phyloP scores from a whole-genome alignment of 2,113 vertebrate genomes.

The Chitala chitala region DNA sequence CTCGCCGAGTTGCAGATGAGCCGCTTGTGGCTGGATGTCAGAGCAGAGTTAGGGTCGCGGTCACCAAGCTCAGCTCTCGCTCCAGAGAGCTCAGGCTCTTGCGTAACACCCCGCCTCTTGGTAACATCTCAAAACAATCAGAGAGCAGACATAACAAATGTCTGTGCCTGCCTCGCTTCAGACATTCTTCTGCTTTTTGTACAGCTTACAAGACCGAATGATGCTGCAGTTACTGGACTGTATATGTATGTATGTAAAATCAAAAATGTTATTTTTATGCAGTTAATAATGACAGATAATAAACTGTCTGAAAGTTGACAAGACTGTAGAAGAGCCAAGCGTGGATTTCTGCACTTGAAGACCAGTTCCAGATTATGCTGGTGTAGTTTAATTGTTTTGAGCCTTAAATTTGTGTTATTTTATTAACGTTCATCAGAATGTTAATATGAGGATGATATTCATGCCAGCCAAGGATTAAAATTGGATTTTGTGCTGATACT shows the following conservation, averaged over 20 bases:
- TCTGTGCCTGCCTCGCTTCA: background rate
- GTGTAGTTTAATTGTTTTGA: no score
- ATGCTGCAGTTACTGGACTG: no score
- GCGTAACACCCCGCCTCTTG: background rate
- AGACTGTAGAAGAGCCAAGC: no score
- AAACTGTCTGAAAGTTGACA: no score
- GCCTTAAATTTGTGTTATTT: no score
- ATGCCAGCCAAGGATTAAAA: background rate
- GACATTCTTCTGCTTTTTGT: background rate
- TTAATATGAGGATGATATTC: no score
- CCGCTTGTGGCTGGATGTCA: background rate
- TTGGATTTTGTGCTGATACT: background rate
- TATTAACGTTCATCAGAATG: no score
- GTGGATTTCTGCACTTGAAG: background rate
- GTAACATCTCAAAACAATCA: background rate
- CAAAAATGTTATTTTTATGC: no score
- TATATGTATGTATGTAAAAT: no score
- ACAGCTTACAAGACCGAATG: background rate
- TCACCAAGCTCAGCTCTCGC: background rate
- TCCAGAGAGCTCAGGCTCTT: background rate
- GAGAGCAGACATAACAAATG: background rate
- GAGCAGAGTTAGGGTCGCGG: background rate
- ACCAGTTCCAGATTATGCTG: no score
- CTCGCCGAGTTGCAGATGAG: background rate
- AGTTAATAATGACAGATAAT: no score